A percentile compares a stretch with the other conserved stretches of the same genome.
Conservation (phyloP, 2,113 vertebrate genomes). For the Chlamydotis undulata region DNA sequence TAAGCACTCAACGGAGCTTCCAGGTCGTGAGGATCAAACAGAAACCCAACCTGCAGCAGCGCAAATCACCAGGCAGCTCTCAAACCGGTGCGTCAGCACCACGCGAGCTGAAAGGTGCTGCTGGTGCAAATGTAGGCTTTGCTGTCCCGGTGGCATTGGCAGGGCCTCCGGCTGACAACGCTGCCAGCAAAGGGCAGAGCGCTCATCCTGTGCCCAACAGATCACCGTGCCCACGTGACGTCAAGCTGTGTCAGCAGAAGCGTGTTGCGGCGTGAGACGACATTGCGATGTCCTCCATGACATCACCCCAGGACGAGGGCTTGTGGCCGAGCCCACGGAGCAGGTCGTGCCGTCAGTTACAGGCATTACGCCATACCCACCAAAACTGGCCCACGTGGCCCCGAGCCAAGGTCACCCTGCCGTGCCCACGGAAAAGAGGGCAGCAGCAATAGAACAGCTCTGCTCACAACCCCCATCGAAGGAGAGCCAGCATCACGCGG, state of each 20-base stretch:
- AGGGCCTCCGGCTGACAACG: background rate
- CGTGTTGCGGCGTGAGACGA: background rate
- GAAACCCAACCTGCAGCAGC: background rate
- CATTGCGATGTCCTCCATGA: background rate
- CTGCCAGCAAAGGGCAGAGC: background rate
- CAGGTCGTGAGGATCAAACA: background rate
- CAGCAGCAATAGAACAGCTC: background rate
- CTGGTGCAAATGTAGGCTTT: background rate
- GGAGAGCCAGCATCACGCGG: background rate
- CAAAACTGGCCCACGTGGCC: background rate
- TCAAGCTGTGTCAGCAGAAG: conserved; percentile 29
- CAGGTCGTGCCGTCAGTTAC: background rate
- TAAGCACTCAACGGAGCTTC: background rate
- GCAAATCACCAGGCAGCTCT: background rate
- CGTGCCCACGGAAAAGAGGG: rapidly evolving
- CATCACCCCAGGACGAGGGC: background rate
- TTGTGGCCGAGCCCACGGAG: background rate
- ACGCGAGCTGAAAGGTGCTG: background rate
- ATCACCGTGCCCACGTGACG: background rate
- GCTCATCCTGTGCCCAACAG: background rate
- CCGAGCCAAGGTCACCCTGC: background rate
- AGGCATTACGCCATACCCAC: background rate
- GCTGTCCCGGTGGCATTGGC: background rate
- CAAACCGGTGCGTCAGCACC: background rate
- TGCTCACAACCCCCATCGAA: background rate